These are phyloP conservation scores for Drosophila takahashii DNA, from an alignment of 1,140 invertebrate species.

Conservation along the genomic window DNA sequence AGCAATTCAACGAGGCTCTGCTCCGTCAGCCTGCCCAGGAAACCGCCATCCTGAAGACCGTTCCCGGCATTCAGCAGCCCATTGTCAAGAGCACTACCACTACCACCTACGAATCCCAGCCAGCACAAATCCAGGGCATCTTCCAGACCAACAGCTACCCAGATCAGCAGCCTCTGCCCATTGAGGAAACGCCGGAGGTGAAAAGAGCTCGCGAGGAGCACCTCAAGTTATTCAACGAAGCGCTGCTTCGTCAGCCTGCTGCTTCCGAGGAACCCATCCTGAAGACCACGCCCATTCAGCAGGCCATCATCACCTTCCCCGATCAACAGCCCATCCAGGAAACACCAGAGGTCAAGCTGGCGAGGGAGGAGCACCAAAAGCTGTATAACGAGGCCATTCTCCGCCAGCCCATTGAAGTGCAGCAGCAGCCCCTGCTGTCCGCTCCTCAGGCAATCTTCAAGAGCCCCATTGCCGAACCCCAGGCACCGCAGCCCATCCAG, in stretches of 20 bases:
- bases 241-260: constrained; percentile 37
- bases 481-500: constrained; percentile 21
- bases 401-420: constrained; percentile 28
- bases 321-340: constrained; percentile 39
- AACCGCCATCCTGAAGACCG: constrained; percentile 6
- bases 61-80: constrained; percentile 33
- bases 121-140: neutral
- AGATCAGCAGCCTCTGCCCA: constrained; percentile 30
- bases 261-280: constrained; percentile 22
- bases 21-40: constrained; percentile 27
- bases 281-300: constrained; percentile 29
- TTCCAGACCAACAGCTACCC: constrained; percentile 1
- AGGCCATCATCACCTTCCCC: neutral
- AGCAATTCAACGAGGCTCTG: constrained; percentile 61
- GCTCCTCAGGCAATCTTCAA: constrained; percentile 36
- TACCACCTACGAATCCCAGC: constrained; percentile 2
- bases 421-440: constrained; percentile 28
- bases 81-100: neutral
- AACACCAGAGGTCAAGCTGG: constrained; percentile 66
- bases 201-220: constrained; percentile 68
- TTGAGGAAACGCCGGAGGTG: constrained; percentile 65
- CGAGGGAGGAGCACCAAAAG: constrained; percentile 70
- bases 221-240: constrained; percentile 60
- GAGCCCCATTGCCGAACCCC: constrained; percentile 2
- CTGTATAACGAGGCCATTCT: constrained; percentile 60